Evolutionary conservation across 2,797 vertebrate species (phyloP).

Genomic region (Mionectes olivaceus): DNA sequence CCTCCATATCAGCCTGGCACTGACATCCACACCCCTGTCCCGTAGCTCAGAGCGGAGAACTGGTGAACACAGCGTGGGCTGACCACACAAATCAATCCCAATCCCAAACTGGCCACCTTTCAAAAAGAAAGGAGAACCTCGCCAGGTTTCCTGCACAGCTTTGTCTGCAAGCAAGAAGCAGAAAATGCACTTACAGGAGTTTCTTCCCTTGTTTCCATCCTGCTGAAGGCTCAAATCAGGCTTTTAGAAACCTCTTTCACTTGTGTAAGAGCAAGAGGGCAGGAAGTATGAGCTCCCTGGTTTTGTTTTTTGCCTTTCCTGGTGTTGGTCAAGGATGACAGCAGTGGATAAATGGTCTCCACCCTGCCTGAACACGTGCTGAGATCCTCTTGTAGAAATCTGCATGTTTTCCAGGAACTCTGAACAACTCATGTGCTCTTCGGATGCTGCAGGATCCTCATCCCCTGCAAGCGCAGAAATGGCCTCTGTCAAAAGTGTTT

Average conservation of each 20-base stretch:
- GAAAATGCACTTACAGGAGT: constrained; percentile 40
- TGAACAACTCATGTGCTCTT: accelerated
- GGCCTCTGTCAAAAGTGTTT: neutral
- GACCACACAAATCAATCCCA: neutral
- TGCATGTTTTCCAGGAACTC: neutral
- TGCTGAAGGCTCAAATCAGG: neutral
- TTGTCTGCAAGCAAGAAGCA: neutral
- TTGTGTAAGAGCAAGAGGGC: neutral
- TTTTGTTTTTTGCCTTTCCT: neutral
- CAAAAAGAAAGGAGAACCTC: neutral
- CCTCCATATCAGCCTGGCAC: accelerated
- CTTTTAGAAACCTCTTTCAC: neutral
- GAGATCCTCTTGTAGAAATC: neutral
- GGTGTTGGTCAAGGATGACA: neutral
- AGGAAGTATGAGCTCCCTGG: neutral
- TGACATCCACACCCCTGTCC: neutral
- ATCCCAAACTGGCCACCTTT: neutral
- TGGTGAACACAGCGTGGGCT: accelerated
- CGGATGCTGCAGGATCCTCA: neutral
- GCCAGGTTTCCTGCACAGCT: neutral
- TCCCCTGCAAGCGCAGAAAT: neutral
- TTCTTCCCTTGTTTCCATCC: neutral
- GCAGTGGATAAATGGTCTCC: neutral
- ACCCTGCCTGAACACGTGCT: accelerated
- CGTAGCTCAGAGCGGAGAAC: accelerated